Conservation (phyloP, 2,888 invertebrate genomes). For the Hirtodrosophila trivittata region DNA sequence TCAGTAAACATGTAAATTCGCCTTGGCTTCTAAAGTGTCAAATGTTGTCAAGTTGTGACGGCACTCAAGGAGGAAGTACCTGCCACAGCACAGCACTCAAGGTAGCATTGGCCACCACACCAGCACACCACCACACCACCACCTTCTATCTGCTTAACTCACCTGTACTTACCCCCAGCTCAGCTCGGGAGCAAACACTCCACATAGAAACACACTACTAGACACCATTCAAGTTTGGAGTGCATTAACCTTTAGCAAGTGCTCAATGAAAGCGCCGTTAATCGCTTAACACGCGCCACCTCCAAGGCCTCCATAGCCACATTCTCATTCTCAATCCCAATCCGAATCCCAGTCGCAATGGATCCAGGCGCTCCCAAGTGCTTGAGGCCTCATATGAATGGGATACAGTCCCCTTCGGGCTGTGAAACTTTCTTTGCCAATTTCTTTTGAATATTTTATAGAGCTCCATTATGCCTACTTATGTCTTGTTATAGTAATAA, state of each 20-base stretch:
- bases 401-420: neutral
- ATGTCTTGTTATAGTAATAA: constrained; percentile 82
- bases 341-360: constrained; percentile 4
- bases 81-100: constrained; percentile 17
- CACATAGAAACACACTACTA: constrained; percentile 5
- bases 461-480: constrained; percentile 81
- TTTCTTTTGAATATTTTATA: constrained; percentile 81
- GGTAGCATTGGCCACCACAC: neutral
- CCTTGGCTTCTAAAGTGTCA: constrained; percentile 33
- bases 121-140: neutral
- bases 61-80: constrained; percentile 41
- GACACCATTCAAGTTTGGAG: constrained; percentile 53
- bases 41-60: constrained; percentile 50
- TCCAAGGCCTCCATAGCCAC: constrained; percentile 10
- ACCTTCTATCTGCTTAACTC: constrained; percentile 1
- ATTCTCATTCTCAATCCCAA: constrained; percentile 1
- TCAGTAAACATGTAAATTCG: constrained; percentile 44
- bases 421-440: constrained; percentile 70
- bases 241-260: constrained; percentile 69
- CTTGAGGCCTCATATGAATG: constrained; percentile 32
- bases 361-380: constrained; percentile 5
- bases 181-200: no score
- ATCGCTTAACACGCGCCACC: constrained; percentile 66
- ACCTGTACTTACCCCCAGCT: no score
- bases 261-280: constrained; percentile 58